A percentile compares a stretch with the other conserved stretches of the same genome.
Conservation (phyloP, 2,113 vertebrate species). For the Xenus cinereus region DNA sequence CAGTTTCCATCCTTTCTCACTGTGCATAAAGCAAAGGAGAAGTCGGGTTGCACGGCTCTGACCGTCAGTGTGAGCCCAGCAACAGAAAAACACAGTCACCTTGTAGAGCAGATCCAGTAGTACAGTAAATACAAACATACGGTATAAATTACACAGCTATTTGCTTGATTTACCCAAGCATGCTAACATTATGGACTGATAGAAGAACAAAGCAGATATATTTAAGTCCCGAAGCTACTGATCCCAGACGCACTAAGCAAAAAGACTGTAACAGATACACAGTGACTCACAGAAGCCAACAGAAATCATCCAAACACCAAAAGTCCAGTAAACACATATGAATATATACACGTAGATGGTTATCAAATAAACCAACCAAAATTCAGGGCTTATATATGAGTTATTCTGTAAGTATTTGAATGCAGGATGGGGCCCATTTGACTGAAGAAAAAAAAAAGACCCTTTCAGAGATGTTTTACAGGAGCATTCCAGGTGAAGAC, state of each 20-base stretch:
- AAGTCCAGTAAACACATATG: neutral
- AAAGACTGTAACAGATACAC: neutral
- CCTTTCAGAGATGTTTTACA: neutral
- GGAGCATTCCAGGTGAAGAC: neutral
- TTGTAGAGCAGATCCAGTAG: neutral
- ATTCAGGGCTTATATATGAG: neutral
- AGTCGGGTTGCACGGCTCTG: neutral
- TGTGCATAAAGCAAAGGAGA: neutral
- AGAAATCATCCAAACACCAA: neutral
- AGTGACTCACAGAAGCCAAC: neutral
- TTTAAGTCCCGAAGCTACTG: neutral
- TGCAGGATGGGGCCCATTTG: neutral
- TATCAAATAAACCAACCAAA: neutral
- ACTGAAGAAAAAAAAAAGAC: rapidly evolving
- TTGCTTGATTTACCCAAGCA: neutral
- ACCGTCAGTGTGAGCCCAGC: neutral
- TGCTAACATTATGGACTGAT: neutral
- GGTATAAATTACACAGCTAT: neutral
- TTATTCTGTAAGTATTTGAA: neutral
- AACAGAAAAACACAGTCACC: neutral
- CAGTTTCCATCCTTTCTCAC: neutral
- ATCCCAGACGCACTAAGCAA: neutral
- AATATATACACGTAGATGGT: too few species aligned
- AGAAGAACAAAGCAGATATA: neutral
- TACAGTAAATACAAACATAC: neutral